Base-by-base conservation (phyloP, 2,113 vertebrate species). In the Gallinago media region DNA sequence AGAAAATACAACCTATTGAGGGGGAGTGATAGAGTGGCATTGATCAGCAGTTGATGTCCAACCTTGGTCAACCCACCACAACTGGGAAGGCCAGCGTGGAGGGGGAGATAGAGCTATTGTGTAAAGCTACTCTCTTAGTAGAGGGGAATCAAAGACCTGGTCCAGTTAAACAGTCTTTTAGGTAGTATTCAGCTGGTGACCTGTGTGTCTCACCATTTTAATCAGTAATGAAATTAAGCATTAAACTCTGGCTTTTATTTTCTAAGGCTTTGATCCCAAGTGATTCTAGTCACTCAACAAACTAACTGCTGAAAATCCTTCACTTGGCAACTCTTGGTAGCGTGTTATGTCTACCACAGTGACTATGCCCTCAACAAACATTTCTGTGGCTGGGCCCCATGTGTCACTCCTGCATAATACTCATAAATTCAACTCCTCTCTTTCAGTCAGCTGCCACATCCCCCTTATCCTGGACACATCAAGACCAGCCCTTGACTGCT, bases 401-500 rank as follows among this genome's bases (percentile, higher is more conserved):
- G 5, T 52, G 22, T 54, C 12, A 47, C 8, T 52, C 11, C 14
- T 42, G 44, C 17, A 25, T 47, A 70, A 86, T 5, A 12, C 18
- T 42, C 38, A 34, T 17, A 59, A 89, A 47, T 49, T 5, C 21
- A 23, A 4, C 11, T 26, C 38, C 27, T 12, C 8, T 75, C 2
- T 50, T 89, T 10, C 15, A 31, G 29, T 31, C 36, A 46, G 26
- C 25, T 59, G 27, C 20, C n/a, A 44, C 7, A 8, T 50, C 19
- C 17, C 6, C 3, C 20, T 74, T 42, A n/a, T 2, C 12, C 19
- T 10, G 3, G 13, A 36, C 22, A 17, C 20, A 56, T 8, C 1
- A 5, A 67, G 3, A 3, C 5, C 13, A 3, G 4, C 5, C 15
- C 29, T 58, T 44, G 34, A 7, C 23, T 44, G 6, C 27, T 38